Evolutionary conservation across 2,888 invertebrate species (phyloP), one percentile per base, ranked within the genome.

Genomic region (Anagyrus pseudococci): DNA sequence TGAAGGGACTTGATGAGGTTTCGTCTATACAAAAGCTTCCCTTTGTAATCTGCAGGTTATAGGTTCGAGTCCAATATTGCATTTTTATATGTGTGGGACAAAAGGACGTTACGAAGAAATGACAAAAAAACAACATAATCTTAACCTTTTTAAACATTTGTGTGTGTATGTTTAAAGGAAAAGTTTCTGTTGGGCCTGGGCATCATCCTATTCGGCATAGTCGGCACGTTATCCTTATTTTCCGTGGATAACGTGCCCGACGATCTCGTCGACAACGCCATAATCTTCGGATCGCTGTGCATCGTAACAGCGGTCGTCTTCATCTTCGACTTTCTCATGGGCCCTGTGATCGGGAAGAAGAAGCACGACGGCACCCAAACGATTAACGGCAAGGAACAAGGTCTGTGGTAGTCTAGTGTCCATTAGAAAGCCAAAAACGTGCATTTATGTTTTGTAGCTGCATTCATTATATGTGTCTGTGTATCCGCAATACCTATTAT

Each of bases 201-300:
- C 4, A 84, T 89, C 66, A 81, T 90, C 67, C 84, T 91, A 70
- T 91, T 90, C 76, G 84, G 88, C 47, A 83, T 88, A 55, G 82
- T 90, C 71, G 89, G 90, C 72, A 88, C 88, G 69, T 81, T 91
- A 71, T 87, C 88, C 65, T 83, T 90, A 63, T 89, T 89, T 2
- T 87, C 90, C 3, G 81, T 91, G 72, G 91, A 91, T 73, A 88
- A 88, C 17, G 86, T 91, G 2, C 90, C 90, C 0, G 82, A 83
- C 13, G 85, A 87, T 61, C 80, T 91, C 70, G 81, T 89, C 25
- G 89, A 89, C 72, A 91, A 91, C 77, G 90, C 90, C 0, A 87
- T 89, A 0, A 86, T 90, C 15, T 83, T 91, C 19, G 91, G 91
- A 2, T 83, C 86, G 1, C 79, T 91, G 15, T 87, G 90, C 2